Conservation (phyloP, 1,140 invertebrate species). For the Temnothorax curvispinosus region DNA sequence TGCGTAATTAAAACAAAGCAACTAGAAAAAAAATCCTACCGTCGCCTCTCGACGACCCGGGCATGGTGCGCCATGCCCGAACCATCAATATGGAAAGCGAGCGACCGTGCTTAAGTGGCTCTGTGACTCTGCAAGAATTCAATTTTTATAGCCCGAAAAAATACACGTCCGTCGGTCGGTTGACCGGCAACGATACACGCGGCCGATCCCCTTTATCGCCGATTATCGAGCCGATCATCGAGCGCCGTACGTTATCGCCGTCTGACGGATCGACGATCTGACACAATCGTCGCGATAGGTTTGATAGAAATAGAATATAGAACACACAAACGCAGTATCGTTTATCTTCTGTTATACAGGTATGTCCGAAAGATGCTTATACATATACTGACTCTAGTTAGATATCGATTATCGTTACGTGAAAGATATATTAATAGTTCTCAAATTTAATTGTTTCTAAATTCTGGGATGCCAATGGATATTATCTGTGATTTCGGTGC, state of each 20-base stretch:
- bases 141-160: slow-evolving; percentile 74
- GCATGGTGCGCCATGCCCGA: neutral
- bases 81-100: neutral
- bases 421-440: slow-evolving; percentile 3
- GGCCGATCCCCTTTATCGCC: slow-evolving; percentile 13
- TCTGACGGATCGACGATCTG: neutral
- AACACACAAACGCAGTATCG: neutral
- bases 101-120: slow-evolving; percentile 73
- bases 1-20: slow-evolving; percentile 60
- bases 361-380: neutral
- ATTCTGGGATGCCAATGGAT: neutral
- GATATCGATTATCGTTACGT: slow-evolving; percentile 14
- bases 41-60: slow-evolving; percentile 17
- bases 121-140: slow-evolving; percentile 82
- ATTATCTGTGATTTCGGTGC: neutral
- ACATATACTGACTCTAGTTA: neutral
- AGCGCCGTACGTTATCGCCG: slow-evolving; percentile 27
- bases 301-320: slow-evolving; percentile 6
- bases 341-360: neutral
- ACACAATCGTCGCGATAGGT: neutral
- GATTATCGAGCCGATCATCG: slow-evolving; percentile 61
- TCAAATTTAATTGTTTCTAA: neutral
- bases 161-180: neutral
- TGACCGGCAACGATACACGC: neutral
- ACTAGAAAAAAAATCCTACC: slow-evolving; percentile 50